Percentiles rank a stretch among this genome's conserved stretches.
phyloP scores from a whole-genome alignment of 1,140 invertebrate genomes.

The Bombus consobrinus region DNA sequence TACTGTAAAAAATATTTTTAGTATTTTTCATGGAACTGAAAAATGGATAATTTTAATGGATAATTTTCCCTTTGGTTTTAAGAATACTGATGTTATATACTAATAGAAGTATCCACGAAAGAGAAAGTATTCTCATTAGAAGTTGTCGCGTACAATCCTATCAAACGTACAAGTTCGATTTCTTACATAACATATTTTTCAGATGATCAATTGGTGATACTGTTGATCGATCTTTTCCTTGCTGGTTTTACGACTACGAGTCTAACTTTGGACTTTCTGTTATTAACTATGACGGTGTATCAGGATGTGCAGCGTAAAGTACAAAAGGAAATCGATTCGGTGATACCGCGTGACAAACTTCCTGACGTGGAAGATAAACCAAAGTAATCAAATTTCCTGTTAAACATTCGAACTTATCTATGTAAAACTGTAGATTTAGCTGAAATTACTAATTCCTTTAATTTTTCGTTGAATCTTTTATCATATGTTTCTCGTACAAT shows the following conservation, averaged over 20 bases:
- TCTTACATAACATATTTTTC: background rate
- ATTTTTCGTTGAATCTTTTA: background rate
- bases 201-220: slow-evolving; percentile 88
- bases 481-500: background rate
- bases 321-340: slow-evolving; percentile 85
- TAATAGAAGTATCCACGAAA: background rate
- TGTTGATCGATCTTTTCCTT: slow-evolving; percentile 89
- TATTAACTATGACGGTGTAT: slow-evolving; percentile 87
- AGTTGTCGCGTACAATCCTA: background rate
- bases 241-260: slow-evolving; percentile 89
- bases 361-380: slow-evolving; percentile 79
- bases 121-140: slow-evolving; percentile 28
- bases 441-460: background rate
- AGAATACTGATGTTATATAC: background rate
- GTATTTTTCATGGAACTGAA: background rate
- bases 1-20: background rate
- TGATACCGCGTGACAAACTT: slow-evolving; percentile 79
- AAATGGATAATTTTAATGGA: background rate
- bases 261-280: slow-evolving; percentile 87
- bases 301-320: slow-evolving; percentile 87
- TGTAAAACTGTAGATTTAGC: background rate
- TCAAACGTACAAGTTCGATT: background rate
- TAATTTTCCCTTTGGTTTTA: background rate
- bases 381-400: slow-evolving; percentile 73
- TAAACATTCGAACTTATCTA: background rate